Evolutionary conservation across 2,888 invertebrate genomes (phyloP), one percentile per base, ranked within the genome.

Genomic region (Rotaria sp.): DNA sequence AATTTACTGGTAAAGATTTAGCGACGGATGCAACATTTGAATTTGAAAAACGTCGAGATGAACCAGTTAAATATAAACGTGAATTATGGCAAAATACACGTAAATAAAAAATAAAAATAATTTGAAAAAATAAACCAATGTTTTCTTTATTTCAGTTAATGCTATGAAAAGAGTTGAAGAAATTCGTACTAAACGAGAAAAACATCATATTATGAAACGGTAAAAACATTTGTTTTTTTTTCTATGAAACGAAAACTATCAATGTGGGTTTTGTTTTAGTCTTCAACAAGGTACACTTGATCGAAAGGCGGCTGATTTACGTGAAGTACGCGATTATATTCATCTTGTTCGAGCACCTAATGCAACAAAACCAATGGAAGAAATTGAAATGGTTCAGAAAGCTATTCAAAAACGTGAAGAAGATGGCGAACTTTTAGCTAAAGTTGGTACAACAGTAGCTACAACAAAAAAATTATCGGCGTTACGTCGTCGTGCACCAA

Each of bases 21-120:
- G 94, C 96, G 10, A 94, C 96, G 87, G 99, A 99, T 92, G 96
- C 97, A 21, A 94, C 96, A 48, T 96, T 98, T 90, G 96, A 97
- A 91, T 96, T 99, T 91, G 99, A 99, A 91, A 96, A 96, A 90
- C 94, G 95, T 87, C 93, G 98, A 89, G 94, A 98, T 91, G 93
- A 93, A 13, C 98, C 99, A 7, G 91, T 97, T 21, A 99, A 97
- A 93, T 99, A 99, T 91, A 95, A 95, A 90, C 93, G 97, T 89
- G 95, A 96, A 91, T 92, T 95, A 87, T 97, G 96, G 96, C 93
- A 93, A 10, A 95, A 95, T 90, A 95, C 96, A 41, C 90, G 93
- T 93, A 74, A 38, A 2, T 11, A 30, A 1, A 18, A 59, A 38
- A 38, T 24, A 30, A 1, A 74, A 21, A 38, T 3, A 10, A 74